Base-by-base conservation (phyloP, 2,888 invertebrate genomes). In the Junonia oenone region DNA sequence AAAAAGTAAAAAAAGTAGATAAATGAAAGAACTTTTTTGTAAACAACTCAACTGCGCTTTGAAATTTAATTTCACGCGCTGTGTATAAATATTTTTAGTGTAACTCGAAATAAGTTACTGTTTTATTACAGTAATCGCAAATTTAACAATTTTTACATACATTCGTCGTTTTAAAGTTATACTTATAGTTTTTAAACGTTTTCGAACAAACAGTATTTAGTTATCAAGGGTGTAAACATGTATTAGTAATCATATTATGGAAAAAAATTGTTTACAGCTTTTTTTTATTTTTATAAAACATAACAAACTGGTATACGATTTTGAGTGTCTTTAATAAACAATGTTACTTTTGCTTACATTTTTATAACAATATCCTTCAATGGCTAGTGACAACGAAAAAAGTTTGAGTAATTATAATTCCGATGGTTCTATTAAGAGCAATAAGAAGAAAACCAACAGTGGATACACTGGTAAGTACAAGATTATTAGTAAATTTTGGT, bases 301-400 rank as follows among this genome's bases (percentile, higher is more conserved):
- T 40, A 19, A 40, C 43, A 37, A 50, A 45, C 46, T 53, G 55
- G 53, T 52, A 17, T 13, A 26, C 29, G 19, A 58, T 47, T 55
- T 55, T 14, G 52, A 35, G 13, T 47, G 14, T 43, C 4, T 22
- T 22, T 53, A 37, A 43, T 51, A 51, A 45, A 56, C 53, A 55
- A 55, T 58, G 45, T 17, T 46, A 49, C 22, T 37, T 51, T 43
- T 29, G 27, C 17, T 49, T 33, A 55, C 47, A 46, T 56, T 58
- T 51, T 49, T 51, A 51, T 62, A 49, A 51, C 35, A 46, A 69
- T 63, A 75, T 71, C 70, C 80, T 86, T 84, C 87, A 83, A 90
- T 90, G 89, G 89, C 89, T 80, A 89, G 86, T 90, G 90, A 90
- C 83, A 86, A 78, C 81, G 86, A 87, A 70, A 88, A 86, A 85